Conservation (phyloP, 2,888 invertebrate species). For the Latrodectus hesperus region DNA sequence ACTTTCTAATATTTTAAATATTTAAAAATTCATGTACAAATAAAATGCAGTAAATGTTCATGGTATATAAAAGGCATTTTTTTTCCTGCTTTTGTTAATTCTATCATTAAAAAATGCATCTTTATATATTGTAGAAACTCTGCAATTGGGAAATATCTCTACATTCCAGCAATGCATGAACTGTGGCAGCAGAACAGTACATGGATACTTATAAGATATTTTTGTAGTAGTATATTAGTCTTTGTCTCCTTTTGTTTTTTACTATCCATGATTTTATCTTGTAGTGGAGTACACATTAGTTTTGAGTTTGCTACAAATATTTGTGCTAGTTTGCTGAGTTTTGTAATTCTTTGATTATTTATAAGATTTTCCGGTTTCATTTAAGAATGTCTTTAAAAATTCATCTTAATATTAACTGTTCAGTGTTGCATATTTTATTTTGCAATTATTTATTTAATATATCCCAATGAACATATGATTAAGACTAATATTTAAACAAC, state of each 20-base stretch:
- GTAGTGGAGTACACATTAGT: slow-evolving; percentile 12
- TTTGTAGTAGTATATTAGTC: slow-evolving; percentile 25
- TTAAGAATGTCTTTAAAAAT: too few species aligned
- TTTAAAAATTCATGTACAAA: background rate
- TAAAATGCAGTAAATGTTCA: background rate
- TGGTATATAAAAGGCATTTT: background rate
- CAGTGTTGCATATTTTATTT: too few species aligned
- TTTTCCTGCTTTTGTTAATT: too few species aligned
- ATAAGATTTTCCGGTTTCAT: too few species aligned
- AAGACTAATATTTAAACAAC: too few species aligned
- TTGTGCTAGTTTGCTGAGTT: slow-evolving; percentile 8
- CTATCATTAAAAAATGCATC: background rate
- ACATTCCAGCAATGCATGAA: slow-evolving; percentile 33
- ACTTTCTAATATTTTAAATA: background rate
- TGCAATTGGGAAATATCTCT: slow-evolving; percentile 17
- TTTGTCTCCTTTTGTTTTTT: slow-evolving; percentile 36
- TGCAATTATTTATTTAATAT: too few species aligned
- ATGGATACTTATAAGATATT: slow-evolving; percentile 27
- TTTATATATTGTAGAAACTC: slow-evolving; percentile 24
- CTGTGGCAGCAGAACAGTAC: slow-evolving; percentile 47
- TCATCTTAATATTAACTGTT: too few species aligned
- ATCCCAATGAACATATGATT: too few species aligned
- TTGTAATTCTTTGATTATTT: background rate
- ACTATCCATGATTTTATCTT: slow-evolving; percentile 30
- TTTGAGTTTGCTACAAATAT: slow-evolving; percentile 18